Evolutionary conservation across 2,888 invertebrate genomes (phyloP).

Genomic region (Shargacucullia verbasci): DNA sequence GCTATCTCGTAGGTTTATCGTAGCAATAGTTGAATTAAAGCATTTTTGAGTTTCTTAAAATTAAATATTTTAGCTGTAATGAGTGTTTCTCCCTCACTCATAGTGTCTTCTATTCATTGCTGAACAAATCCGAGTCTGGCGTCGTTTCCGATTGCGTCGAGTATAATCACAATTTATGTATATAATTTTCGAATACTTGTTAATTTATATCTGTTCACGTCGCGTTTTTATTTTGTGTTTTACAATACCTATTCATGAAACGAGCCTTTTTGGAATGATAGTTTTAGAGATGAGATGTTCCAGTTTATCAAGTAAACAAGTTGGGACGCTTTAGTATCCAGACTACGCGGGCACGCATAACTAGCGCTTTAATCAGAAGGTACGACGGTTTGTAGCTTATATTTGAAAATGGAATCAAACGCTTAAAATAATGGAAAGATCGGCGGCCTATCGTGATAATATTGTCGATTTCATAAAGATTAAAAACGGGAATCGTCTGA

Average conservation of each 20-base stretch:
- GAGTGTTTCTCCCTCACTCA: too few species aligned
- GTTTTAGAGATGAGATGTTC: conserved; percentile 13
- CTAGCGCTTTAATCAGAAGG: conserved; percentile 28
- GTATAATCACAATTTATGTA: not conserved
- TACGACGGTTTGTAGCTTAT: conserved; percentile 8
- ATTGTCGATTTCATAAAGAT: conserved; percentile 2
- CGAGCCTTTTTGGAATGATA: conserved; percentile 12
- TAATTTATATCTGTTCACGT: not conserved
- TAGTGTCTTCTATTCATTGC: too few species aligned
- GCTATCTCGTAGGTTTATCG: too few species aligned
- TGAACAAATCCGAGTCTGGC: too few species aligned
- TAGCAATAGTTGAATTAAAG: too few species aligned
- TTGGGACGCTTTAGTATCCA: conserved; percentile 21
- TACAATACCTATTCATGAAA: conserved; percentile 8
- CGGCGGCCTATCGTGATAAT: not conserved
- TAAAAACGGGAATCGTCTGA: not conserved
- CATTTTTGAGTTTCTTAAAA: too few species aligned
- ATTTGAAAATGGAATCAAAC: conserved; percentile 6
- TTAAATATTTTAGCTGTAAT: too few species aligned
- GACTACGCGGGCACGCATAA: conserved; percentile 27
- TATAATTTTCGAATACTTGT: too few species aligned
- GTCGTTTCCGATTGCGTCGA: too few species aligned
- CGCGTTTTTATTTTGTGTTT: not conserved
- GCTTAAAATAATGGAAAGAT: not conserved
- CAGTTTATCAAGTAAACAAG: conserved; percentile 39